Percentiles rank a stretch among this genome's conserved stretches.
Evolutionary conservation across 2,113 vertebrate species (phyloP).

Genomic region (Motacilla alba): DNA sequence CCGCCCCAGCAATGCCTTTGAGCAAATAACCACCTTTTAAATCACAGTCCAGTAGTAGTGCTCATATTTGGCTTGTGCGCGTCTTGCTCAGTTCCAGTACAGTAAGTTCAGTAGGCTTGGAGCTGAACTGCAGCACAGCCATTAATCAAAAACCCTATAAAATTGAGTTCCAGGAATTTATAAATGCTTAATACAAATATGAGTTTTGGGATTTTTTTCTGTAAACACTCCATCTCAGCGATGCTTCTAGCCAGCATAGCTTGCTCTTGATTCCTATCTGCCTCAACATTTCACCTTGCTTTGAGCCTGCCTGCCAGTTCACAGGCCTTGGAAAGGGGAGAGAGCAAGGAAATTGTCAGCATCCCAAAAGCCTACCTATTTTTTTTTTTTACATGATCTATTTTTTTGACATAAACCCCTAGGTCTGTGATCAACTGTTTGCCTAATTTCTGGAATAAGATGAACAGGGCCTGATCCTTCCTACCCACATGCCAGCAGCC

Average conservation of each 20-base stretch:
- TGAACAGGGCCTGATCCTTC: neutral
- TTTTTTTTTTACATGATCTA: neutral
- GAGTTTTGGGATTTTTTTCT: constrained; percentile 29
- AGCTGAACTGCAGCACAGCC: constrained; percentile 7
- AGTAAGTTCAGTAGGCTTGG: constrained; percentile 37
- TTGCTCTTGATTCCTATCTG: neutral
- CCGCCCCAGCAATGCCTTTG: neutral
- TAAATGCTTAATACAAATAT: constrained; percentile 55
- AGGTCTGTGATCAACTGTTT: neutral
- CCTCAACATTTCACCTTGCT: neutral
- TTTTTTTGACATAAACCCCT: neutral
- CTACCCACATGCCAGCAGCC: neutral
- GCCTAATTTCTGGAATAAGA: neutral
- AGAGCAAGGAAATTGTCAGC: neutral
- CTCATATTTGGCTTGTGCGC: neutral
- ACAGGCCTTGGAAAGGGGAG: neutral
- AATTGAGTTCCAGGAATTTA: constrained; percentile 59
- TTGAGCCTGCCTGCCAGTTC: neutral
- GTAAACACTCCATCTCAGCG: constrained; percentile 31
- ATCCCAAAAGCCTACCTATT: neutral
- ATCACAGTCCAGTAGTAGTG: neutral
- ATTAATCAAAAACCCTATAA: constrained; percentile 60
- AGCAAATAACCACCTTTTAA: neutral
- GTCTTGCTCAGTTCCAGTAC: constrained; percentile 5
- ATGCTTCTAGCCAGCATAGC: neutral